These are phyloP conservation scores for Neopelma chrysocephalum DNA, from an alignment of 2,797 vertebrate genomes.

Conservation along the genomic window DNA sequence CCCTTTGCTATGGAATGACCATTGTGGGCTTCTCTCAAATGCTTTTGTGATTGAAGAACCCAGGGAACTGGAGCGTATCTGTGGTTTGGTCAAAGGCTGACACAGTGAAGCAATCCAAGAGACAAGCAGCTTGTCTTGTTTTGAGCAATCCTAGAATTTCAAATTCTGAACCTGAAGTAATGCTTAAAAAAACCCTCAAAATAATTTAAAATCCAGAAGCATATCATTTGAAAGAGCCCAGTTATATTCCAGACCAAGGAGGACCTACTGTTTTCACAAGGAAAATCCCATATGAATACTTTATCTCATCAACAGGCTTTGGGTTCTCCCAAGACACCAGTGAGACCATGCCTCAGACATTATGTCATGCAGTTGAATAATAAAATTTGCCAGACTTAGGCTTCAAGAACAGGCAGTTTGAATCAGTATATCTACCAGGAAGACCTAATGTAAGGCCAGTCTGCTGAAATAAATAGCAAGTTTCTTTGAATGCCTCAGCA, in stretches of 20 bases:
- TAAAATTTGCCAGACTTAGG: background rate
- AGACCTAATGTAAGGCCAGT: background rate
- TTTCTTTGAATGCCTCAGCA: background rate
- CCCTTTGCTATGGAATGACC: background rate
- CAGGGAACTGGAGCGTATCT: background rate
- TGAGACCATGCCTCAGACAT: background rate
- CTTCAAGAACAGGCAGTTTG: background rate
- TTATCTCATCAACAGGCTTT: background rate
- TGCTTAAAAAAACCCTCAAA: background rate
- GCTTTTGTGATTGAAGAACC: background rate
- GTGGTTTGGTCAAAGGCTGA: background rate
- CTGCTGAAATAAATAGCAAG: background rate
- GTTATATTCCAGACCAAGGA: background rate
- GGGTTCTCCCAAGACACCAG: background rate
- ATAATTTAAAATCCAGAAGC: background rate
- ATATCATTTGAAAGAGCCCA: background rate
- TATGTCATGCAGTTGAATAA: background rate
- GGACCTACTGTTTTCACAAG: background rate
- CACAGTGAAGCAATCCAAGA: background rate
- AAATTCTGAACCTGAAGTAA: background rate
- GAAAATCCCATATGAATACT: background rate
- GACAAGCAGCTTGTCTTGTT: background rate
- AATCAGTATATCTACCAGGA: background rate
- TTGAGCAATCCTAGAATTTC: background rate
- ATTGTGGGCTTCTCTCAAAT: background rate